Base-by-base conservation (phyloP, 2,797 vertebrate genomes). In the Tympanoctomys barrerae region DNA sequence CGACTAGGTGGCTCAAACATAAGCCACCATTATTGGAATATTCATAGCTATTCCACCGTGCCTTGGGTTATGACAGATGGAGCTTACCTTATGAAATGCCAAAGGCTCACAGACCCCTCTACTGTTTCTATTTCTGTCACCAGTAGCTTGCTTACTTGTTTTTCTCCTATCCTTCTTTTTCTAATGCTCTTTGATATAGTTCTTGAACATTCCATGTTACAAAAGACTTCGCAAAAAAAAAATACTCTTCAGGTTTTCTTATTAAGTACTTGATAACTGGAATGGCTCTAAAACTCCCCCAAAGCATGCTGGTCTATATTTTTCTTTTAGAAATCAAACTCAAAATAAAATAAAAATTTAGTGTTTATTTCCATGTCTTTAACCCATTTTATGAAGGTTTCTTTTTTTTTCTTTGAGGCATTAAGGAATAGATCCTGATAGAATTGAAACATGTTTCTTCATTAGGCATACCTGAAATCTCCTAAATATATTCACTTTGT, bases 1-100 rank as follows among this genome's bases (percentile, higher is more conserved):
- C 97, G 97, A 97, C 94, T 96, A 80, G 91, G 83, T 84, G 84
- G 95, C 97, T 96, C 96, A 96, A 75, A 97, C 96, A 94, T 33
- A 97, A 97, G 94, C 87, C 91, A 70, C 71, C 12, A 0, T 95
- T 93, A 88, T 82, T 94, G 90, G 79, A 81, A 86, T 90, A 71
- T 91, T 80, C 26, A 0, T 52, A 92, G 95, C 88, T 86, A 91
- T 49, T 96, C 84, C 89, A 52, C 70, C 13, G 31, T 0, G 3
- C 78, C 66, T 92, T 91, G 61, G 93, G 77, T 94, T 92, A 94
- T 80, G 96, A 97, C 95, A 97, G 96, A 97, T 95, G 96, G 96
- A 97, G 77, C 75, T 97, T 97, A 91, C 96, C 49, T 2, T 75
- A n/a, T 70, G 78, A 97, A 96, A 94, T 97, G 96, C 91, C 95